Conservation (phyloP, 2,888 invertebrate genomes). For the Aphodius granarius region DNA sequence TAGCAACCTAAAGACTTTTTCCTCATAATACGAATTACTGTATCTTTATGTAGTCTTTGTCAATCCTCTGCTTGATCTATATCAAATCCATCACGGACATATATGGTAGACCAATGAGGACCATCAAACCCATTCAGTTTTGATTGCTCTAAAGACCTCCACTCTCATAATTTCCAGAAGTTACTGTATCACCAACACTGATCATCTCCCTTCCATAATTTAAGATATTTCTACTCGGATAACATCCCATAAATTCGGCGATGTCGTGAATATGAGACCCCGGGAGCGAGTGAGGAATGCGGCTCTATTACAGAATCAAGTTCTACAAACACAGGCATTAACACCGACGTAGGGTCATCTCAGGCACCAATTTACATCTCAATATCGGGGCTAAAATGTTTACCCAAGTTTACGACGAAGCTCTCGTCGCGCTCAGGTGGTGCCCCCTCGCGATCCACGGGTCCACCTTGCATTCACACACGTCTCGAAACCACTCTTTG, state of each 20-base stretch:
- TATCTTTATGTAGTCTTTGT: too few species aligned
- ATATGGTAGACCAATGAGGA: too few species aligned
- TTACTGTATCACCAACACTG: too few species aligned
- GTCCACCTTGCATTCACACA: not conserved
- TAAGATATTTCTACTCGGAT: slow-evolving; percentile 27
- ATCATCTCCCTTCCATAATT: too few species aligned
- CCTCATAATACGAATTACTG: too few species aligned
- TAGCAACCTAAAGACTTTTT: too few species aligned
- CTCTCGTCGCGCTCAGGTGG: slow-evolving; percentile 36
- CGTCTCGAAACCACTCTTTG: not conserved
- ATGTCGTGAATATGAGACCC: slow-evolving; percentile 27
- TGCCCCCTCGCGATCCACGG: slow-evolving; percentile 20
- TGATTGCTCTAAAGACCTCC: too few species aligned
- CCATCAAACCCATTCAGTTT: too few species aligned
- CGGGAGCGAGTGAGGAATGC: slow-evolving; percentile 46
- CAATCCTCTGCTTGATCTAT: too few species aligned
- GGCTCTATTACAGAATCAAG: slow-evolving; percentile 55
- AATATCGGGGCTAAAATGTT: slow-evolving; percentile 50
- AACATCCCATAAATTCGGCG: slow-evolving; percentile 34
- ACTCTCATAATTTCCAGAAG: too few species aligned
- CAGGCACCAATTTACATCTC: slow-evolving; percentile 53
- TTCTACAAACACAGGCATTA: slow-evolving; percentile 55
- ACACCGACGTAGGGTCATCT: slow-evolving; percentile 44
- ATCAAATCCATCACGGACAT: too few species aligned
- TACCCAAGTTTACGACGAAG: slow-evolving; percentile 47